Percentiles rank a stretch among this genome's conserved stretches.
Evolutionary conservation across 2,888 invertebrate genomes (phyloP).

Genomic region (Thera obeliscata): DNA sequence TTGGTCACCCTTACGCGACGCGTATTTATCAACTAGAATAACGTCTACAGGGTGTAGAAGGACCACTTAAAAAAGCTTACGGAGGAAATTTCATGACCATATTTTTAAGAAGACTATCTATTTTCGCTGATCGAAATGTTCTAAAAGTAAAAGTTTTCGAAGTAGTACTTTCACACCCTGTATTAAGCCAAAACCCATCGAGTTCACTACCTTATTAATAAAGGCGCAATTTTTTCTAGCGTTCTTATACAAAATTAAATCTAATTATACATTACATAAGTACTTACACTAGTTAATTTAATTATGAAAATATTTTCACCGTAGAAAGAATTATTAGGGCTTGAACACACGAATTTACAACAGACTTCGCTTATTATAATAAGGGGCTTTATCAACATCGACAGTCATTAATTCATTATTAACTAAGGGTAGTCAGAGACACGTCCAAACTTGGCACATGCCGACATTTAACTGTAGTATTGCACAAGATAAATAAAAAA

Average conservation of each 20-base stretch:
- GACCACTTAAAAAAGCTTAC: not conserved
- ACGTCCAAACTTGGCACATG: not conserved
- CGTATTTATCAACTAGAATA: not conserved
- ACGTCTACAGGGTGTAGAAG: not conserved
- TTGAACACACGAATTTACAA: constrained; percentile 21
- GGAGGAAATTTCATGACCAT: not conserved
- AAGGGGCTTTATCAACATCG: not conserved
- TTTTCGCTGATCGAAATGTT: too few relatives aligned
- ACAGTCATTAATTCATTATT: not conserved
- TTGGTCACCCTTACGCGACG: not conserved
- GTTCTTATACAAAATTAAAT: constrained; percentile 4
- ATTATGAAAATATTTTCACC: constrained; percentile 17
- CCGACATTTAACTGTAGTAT: too few relatives aligned
- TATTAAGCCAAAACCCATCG: not conserved
- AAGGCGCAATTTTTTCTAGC: constrained; percentile 20
- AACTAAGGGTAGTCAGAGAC: not conserved
- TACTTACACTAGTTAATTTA: constrained; percentile 4
- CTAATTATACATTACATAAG: constrained; percentile 1
- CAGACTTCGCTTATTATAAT: constrained; percentile 1
- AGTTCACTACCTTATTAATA: not conserved
- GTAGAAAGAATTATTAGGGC: constrained; percentile 4
- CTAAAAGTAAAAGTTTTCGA: not conserved
- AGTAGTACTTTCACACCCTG: not conserved
- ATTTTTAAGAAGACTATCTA: too few relatives aligned
- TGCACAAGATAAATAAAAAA: too few relatives aligned